Conservation (phyloP, 2,113 vertebrate species). For the Thryonomys swinderianus region DNA sequence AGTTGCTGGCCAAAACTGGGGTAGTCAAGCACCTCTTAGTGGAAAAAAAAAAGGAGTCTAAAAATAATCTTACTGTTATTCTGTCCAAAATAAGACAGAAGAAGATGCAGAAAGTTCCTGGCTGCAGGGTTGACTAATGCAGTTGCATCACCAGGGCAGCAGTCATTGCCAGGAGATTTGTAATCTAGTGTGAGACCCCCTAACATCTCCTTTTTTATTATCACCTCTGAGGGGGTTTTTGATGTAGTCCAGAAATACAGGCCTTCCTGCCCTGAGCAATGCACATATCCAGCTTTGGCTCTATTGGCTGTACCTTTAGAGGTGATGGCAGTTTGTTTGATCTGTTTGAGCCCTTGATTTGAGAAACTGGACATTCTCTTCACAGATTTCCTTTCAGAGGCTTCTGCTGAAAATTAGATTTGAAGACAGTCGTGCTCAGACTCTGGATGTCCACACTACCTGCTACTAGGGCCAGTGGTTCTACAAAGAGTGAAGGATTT, state of each 20-base stretch:
- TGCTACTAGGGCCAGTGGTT: background rate
- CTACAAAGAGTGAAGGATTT: background rate
- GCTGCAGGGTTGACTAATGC: background rate
- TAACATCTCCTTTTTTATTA: background rate
- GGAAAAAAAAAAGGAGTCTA: constrained; percentile 61
- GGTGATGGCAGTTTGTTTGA: constrained; percentile 12
- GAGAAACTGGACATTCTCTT: background rate
- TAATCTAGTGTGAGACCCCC: background rate
- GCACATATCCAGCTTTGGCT: background rate
- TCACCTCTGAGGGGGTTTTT: background rate
- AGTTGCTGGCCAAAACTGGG: constrained; percentile 38
- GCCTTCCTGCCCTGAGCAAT: constrained; percentile 6
- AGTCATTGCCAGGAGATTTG: background rate
- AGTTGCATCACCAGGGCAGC: constrained; percentile 40
- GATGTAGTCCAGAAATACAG: constrained; percentile 21
- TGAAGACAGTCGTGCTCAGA: background rate
- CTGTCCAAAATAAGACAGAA: constrained; percentile 63
- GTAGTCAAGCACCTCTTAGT: constrained; percentile 49
- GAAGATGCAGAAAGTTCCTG: constrained; percentile 50
- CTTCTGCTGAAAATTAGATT: constrained; percentile 36
- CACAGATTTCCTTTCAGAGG: constrained; percentile 47
- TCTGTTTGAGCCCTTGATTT: background rate
- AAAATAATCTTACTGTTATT: constrained; percentile 75
- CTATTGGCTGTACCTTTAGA: constrained; percentile 24
- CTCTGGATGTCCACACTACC: fast-evolving